phyloP scores from a whole-genome alignment of 2,888 invertebrate genomes.

The Lasioglossum morio region DNA sequence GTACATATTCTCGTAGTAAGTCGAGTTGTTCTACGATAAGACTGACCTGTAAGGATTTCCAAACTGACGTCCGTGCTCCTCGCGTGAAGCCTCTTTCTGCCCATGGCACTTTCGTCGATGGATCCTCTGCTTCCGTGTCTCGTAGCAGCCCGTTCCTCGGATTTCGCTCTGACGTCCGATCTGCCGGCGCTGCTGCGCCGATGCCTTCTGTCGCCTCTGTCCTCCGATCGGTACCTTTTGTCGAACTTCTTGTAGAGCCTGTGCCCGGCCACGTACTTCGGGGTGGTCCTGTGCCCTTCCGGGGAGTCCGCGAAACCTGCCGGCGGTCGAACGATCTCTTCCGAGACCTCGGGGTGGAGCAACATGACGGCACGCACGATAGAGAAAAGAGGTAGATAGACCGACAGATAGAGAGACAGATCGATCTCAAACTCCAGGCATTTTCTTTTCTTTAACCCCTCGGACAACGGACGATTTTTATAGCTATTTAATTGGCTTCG shows the following conservation, averaged over 20 bases:
- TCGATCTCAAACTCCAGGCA: constrained; percentile 33
- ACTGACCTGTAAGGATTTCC: constrained; percentile 82
- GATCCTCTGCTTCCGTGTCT: constrained; percentile 78
- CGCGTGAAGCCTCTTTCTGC: constrained; percentile 80
- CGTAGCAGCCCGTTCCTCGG: constrained; percentile 79
- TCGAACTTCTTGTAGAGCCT: constrained; percentile 91
- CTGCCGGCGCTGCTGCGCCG: constrained; percentile 87
- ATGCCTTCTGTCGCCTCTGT: constrained; percentile 88
- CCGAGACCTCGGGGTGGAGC: constrained; percentile 80
- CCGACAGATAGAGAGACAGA: constrained; percentile 52
- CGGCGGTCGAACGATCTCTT: constrained; percentile 94
- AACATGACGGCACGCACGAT: constrained; percentile 71
- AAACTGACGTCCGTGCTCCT: constrained; percentile 90
- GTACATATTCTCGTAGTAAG: no score
- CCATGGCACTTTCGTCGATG: constrained; percentile 75
- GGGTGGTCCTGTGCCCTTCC: constrained; percentile 82
- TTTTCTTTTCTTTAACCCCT: neutral
- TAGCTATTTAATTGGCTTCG: no score
- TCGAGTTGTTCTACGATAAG: neutral
- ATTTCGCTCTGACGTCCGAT: constrained; percentile 91
- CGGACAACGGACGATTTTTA: no score
- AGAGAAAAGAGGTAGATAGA: constrained; percentile 71
- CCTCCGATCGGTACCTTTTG: constrained; percentile 92
- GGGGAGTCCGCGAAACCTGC: constrained; percentile 96
- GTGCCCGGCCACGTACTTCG: constrained; percentile 81